phyloP scores from a whole-genome alignment of 37 sponge, comb jelly and placozoan genomes.

The Spongilla lacustris region DNA sequence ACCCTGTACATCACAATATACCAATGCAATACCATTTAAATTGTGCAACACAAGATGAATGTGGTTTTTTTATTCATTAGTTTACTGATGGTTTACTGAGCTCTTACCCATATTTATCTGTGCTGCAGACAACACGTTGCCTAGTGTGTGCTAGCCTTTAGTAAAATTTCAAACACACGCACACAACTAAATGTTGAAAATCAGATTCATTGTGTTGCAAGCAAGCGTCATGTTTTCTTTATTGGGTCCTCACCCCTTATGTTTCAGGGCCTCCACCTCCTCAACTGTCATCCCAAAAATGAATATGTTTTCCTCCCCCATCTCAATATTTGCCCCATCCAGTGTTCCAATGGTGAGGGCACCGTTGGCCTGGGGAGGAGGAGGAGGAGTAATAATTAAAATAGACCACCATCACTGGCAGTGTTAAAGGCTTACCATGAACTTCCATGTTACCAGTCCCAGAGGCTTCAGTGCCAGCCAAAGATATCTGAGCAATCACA shows the following conservation, averaged over 20 bases:
- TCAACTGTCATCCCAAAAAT: slow-evolving; percentile 98
- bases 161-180: no score
- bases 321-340: slow-evolving; percentile 99
- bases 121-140: no score
- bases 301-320: slow-evolving; percentile 95
- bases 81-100: no score
- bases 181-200: no score
- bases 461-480: slow-evolving; percentile 98
- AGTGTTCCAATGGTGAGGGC: slow-evolving; percentile 98
- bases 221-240: no score
- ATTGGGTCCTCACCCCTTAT: slow-evolving; percentile 68
- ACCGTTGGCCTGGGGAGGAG: slow-evolving; percentile 85
- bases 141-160: no score
- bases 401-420: slow-evolving; percentile 28
- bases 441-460: slow-evolving; percentile 99
- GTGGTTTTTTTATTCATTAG: no score
- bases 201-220: no score
- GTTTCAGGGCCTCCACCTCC: slow-evolving; percentile 75
- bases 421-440: slow-evolving; percentile 67
- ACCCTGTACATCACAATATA: no score
- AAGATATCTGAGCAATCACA: slow-evolving; percentile 73
- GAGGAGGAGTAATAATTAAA: background rate
- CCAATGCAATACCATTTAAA: no score
- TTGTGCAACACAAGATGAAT: no score
- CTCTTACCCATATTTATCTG: no score